Evolutionary conservation across 2,113 vertebrate species (phyloP), one percentile per base, ranked within the genome.

Genomic region (Chloroceryle aenea): DNA sequence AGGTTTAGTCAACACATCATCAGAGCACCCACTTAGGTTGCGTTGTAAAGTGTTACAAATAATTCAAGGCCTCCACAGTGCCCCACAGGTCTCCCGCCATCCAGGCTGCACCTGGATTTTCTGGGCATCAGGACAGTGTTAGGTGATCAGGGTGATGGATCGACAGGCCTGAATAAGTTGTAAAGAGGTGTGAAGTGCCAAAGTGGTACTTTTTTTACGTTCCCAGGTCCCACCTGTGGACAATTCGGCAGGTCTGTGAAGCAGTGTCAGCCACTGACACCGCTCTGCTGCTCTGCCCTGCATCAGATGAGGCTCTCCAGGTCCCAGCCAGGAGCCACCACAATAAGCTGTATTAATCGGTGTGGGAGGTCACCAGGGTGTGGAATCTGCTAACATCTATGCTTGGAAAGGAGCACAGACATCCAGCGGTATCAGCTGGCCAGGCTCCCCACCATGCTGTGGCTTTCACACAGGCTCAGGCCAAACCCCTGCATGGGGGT

Each of bases 401-500:
- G 2, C 38, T 87, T 50, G 42, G 56, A 34, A 50, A 36, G 45
- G 43, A 43, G 12, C 0, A 0, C 0, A 6, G 4, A 5, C 38
- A 22, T 50, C 19, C 56, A 0, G 0, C 34, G 11, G 13, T 14
- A 13, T 56, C 0, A 0, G 10, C 79, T 17, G 32, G 15, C 42
- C 2, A 1, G 38, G 32, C 15, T 78, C 15, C 62, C 59, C 2
- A 4, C 40, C 36, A 7, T 17, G 23, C 30, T 64, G 32, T 2
- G 1, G 27, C 19, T 66, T 34, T 19, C 45, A 42, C 6, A 14
- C 30, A 0, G 2, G 23, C 40, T 81, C 47, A 71, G 59, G 64
- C 45, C 73, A 53, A 38, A 18, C 0, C 0, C 14, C 30, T 76
- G 40, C 0, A 0, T 0, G 1, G 3, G 10, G 9, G 17, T 45